phyloP scores from a whole-genome alignment of 2,888 invertebrate species.

The Gerris lacustris region DNA sequence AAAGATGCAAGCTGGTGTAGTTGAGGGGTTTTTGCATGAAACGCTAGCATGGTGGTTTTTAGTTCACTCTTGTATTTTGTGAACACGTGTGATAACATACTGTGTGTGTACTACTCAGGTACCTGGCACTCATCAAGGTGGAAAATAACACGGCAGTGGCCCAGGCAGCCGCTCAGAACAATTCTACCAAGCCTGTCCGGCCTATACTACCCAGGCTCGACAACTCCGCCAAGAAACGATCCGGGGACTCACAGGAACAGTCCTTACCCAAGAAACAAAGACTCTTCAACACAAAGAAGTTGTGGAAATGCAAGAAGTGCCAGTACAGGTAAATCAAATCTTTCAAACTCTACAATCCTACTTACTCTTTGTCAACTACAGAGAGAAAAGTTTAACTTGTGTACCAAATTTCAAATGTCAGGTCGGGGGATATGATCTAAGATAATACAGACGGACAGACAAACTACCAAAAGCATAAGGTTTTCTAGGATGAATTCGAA shows the following conservation, averaged over 20 bases:
- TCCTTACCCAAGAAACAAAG: slow-evolving; percentile 27
- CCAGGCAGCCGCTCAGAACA: background rate
- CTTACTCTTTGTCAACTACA: too few relatives aligned
- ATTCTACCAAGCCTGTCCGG: background rate
- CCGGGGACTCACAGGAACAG: slow-evolving; percentile 17
- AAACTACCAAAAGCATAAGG: too few relatives aligned
- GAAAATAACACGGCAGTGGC: slow-evolving; percentile 13
- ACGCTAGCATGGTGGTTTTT: too few relatives aligned
- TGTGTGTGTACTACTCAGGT: slow-evolving; percentile 33
- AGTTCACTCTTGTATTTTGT: too few relatives aligned
- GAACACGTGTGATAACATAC: too few relatives aligned
- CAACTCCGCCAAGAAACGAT: background rate
- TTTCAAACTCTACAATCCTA: background rate
- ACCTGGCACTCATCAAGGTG: slow-evolving; percentile 54
- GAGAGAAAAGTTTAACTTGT: too few relatives aligned
- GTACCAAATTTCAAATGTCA: too few relatives aligned
- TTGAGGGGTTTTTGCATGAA: too few relatives aligned
- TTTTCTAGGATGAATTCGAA: too few relatives aligned
- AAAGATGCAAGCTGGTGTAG: too few relatives aligned
- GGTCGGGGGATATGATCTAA: too few relatives aligned
- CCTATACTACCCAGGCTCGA: background rate
- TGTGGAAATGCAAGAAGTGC: slow-evolving; percentile 85
- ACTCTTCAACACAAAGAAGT: slow-evolving; percentile 53
- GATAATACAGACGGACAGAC: too few relatives aligned
- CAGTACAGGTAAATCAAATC: slow-evolving; percentile 56